Percentiles rank a stretch among this genome's conserved stretches.
These are phyloP conservation scores for Monopterus albus DNA, from an alignment of 2,113 vertebrate species.

Conservation along the genomic window DNA sequence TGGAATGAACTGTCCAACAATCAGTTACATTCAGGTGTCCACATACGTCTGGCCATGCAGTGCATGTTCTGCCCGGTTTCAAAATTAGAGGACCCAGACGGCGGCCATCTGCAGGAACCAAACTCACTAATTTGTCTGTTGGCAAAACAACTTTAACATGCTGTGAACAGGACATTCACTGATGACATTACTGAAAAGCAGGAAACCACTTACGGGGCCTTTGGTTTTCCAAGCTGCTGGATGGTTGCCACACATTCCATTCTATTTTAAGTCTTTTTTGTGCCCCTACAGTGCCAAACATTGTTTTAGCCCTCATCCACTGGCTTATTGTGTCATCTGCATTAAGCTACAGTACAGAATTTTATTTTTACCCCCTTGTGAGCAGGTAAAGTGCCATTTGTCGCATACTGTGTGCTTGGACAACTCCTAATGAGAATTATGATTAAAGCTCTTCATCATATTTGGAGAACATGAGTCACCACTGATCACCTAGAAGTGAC, in stretches of 20 bases:
- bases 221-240: constrained; percentile 20
- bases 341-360: not conserved
- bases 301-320: constrained; percentile 31
- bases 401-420: constrained; percentile 5
- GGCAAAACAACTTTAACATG: constrained; percentile 15
- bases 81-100: constrained; percentile 3
- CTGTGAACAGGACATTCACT: constrained; percentile 32
- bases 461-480: constrained; percentile 46
- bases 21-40: not conserved
- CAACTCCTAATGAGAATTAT: constrained; percentile 18
- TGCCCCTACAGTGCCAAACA: constrained; percentile 10
- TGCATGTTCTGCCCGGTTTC: not conserved
- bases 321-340: constrained; percentile 37
- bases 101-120: constrained; percentile 39
- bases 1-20: not conserved
- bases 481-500: constrained; percentile 5
- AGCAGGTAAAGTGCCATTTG: constrained; percentile 25
- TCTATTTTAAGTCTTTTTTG: not conserved
- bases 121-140: constrained; percentile 25
- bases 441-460: constrained; percentile 50
- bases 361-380: constrained; percentile 31
- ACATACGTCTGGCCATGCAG: not conserved
- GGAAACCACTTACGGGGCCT: constrained; percentile 35
- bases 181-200: constrained; percentile 30
- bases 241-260: constrained; percentile 31